Base-by-base conservation (phyloP, 2,113 vertebrate genomes). In the Osmerus mordax region DNA sequence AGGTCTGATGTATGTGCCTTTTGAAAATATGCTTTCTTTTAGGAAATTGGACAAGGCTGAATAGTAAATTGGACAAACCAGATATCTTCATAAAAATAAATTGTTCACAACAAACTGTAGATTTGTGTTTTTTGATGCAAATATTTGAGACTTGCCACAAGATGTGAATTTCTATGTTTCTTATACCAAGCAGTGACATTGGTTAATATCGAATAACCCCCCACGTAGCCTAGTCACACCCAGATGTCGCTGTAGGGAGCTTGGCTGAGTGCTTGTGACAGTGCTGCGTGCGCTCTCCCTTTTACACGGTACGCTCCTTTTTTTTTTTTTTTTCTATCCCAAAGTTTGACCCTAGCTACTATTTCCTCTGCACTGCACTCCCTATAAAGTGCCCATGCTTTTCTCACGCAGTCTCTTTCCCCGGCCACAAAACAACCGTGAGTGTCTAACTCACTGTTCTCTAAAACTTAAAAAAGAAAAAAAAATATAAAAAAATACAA, bases 381-480 rank as follows among this genome's bases (percentile, higher is more conserved):
- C 75, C 86, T 93, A 93, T 93, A 93, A 91, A 93, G 91, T 89
- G 78, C 63, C 79, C 89, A 84, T 74, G 88, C 88, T 78, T 78
- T 79, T 78, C 85, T 67, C 82, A 86, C 86, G 81, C 91, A 84
- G 83, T 84, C 92, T 92, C 90, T 93, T 92, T 92, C 82, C 87
- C 84, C 86, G 84, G 79, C 88, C 87, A 88, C 88, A 87, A 89
- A 88, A 87, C 89, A 76, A 89, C 87, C 84, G 91, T 92, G 92
- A 92, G 92, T 92, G 91, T 89, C 71, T 69, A 88, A 91, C 92
- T 92, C 91, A 92, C 92, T 67, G 90, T 85, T 88, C 83, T 86
- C 82, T 83, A 89, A 86, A 90, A 88, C 84, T 88, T 88, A 86
- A 89, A 87, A 89, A 85, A 90, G 89, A 82, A 90, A 76, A 69